These are phyloP conservation scores for Musca domestica DNA, from an alignment of 1,140 invertebrate species.

Conservation along the genomic window DNA sequence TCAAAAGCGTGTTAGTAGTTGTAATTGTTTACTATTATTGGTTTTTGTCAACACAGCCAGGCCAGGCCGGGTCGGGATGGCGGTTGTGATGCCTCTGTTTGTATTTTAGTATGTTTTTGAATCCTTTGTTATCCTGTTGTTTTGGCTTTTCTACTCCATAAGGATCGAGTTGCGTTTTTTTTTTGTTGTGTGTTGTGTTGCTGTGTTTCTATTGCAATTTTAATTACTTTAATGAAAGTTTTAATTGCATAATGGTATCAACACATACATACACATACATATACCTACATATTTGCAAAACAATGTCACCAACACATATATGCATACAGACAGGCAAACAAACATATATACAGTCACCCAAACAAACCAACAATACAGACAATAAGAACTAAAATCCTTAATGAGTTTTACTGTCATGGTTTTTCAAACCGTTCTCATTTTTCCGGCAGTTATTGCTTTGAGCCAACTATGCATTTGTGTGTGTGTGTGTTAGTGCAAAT, in stretches of 20 bases:
- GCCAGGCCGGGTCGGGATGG: too few species aligned
- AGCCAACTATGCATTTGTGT: not conserved
- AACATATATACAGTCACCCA: not conserved
- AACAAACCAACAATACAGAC: not conserved
- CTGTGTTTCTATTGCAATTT: slow-evolving; percentile 5
- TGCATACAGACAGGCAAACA: too few species aligned
- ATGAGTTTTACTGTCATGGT: slow-evolving; percentile 18
- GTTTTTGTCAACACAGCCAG: too few species aligned
- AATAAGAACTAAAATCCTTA: slow-evolving; percentile 10
- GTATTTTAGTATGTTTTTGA: not conserved
- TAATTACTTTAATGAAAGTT: slow-evolving; percentile 23
- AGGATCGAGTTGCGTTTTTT: not conserved
- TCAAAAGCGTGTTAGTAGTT: too few species aligned
- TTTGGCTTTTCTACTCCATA: not conserved
- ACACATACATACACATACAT: not conserved
- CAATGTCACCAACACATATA: not conserved
- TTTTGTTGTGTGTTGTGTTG: not conserved
- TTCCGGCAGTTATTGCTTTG: not conserved
- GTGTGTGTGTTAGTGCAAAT: not conserved
- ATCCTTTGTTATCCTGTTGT: not conserved
- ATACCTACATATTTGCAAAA: too few species aligned
- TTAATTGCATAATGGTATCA: slow-evolving; percentile 20
- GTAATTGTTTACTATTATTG: too few species aligned
- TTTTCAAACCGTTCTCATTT: slow-evolving; percentile 2
- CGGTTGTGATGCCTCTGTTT: not conserved